Percentiles rank a stretch among this genome's conserved stretches.
Conservation (phyloP, 2,797 vertebrate species). For the Hypotaenidia philippensis region DNA sequence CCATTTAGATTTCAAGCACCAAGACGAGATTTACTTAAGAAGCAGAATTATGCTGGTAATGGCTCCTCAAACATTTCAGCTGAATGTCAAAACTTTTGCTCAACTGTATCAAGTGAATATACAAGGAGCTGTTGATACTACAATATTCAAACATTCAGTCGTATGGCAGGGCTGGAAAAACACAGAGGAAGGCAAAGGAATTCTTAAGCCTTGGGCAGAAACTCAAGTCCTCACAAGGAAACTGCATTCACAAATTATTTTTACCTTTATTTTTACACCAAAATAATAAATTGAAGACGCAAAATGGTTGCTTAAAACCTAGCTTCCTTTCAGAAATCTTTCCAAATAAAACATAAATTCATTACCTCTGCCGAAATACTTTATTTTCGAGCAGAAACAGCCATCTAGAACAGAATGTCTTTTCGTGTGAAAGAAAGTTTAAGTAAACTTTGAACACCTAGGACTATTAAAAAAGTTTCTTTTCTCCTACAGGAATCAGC, state of each 20-base stretch:
- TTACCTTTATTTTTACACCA: background rate
- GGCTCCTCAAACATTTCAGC: constrained; percentile 53
- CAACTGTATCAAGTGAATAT: constrained; percentile 45
- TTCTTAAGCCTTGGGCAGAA: constrained; percentile 7
- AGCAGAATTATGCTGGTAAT: constrained; percentile 54
- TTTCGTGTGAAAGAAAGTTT: background rate
- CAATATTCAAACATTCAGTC: constrained; percentile 33
- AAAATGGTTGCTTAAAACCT: background rate
- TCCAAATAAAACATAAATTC: constrained; percentile 27
- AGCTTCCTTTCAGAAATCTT: constrained; percentile 46
- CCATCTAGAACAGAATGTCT: background rate
- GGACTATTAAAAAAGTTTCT: background rate
- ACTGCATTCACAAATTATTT: constrained; percentile 41
- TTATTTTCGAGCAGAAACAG: background rate
- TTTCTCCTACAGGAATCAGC: background rate
- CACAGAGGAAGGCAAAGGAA: constrained; percentile 38
- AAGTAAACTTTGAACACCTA: background rate
- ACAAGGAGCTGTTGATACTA: constrained; percentile 16
- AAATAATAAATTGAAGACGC: constrained; percentile 2
- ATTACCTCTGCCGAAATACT: background rate
- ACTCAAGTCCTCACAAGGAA: constrained; percentile 41
- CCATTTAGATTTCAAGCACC: constrained; percentile 57
- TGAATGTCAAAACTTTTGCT: constrained; percentile 45
- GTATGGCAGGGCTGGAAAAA: constrained; percentile 34
- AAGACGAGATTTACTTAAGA: constrained; percentile 56